Evolutionary conservation across 2,888 invertebrate species (phyloP), one percentile per base, ranked within the genome.

Genomic region (Dascillus cervinus): DNA sequence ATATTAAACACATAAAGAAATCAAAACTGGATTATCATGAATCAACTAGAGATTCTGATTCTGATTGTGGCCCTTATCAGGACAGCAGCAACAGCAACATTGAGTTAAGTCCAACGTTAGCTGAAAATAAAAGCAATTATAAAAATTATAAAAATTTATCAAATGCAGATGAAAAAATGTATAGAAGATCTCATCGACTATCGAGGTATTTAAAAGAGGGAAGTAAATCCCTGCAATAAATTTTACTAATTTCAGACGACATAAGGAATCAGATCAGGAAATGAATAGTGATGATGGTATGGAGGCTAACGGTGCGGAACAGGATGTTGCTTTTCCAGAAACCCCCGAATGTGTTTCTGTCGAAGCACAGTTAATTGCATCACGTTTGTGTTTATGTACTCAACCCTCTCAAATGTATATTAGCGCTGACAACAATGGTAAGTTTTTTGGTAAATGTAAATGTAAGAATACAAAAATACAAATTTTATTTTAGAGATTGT

Each of bases 401-500:
- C 44, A 57, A 27, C 53, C 49, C 32, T 48, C 56, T 3, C 48
- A 56, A 22, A 38, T 55, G 21, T 59, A 49, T 47, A 42, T 49
- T 6, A 38, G 43, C 11, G 32, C 29, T 11, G 45, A 40, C 11
- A 39, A 44, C 13, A 44, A 52, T 41, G 55, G 57, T 55, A 46
- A 39, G 22, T 31, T 33, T 31, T 17, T 6, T 17, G 17, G 4
- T 17, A n/a, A n/a, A 17, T 17, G 17, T 17, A 17, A 8, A 17
- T 17, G 17, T 17, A 17, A 17, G 17, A 17, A 17, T 6, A n/a
- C n/a, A n/a, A n/a, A n/a, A n/a, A n/a, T n/a, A n/a, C n/a, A n/a
- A n/a, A 19, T 17, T 26, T 14, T 34, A 21, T 53, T 52, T 31
- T 65, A 65, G 77, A 75, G 38, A 66, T 73, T 3, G 66, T 77